A percentile compares a stretch with the other conserved stretches of the same genome.
These are phyloP conservation scores for Agriotes lineatus DNA, from an alignment of 2,888 invertebrate species.

Conservation along the genomic window DNA sequence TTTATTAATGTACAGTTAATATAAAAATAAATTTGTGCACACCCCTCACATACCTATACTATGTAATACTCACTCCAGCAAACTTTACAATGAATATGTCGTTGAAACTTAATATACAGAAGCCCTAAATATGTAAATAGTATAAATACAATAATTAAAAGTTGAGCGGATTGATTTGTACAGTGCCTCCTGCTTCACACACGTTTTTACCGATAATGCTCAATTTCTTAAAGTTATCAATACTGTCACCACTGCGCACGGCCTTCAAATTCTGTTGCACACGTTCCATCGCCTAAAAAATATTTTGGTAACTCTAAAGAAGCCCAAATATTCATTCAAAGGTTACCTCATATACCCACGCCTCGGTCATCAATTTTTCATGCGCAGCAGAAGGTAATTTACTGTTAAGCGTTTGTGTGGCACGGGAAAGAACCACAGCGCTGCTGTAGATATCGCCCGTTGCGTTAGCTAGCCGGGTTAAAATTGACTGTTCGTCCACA, in stretches of 20 bases:
- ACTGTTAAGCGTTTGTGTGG: conserved; percentile 77
- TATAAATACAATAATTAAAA: conserved; percentile 67
- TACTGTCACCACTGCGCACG: conserved; percentile 69
- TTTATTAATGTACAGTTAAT: too few species aligned
- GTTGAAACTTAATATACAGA: too few species aligned
- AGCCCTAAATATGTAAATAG: too few species aligned
- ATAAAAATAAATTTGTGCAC: too few species aligned
- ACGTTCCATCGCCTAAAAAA: conserved; percentile 75
- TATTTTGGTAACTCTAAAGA: too few species aligned
- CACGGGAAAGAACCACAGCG: conserved; percentile 86
- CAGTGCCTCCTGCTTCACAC: conserved; percentile 75
- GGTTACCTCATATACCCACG: conserved; percentile 84
- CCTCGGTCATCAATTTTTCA: conserved; percentile 83
- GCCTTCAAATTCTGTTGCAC: conserved; percentile 74
- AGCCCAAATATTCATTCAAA: too few species aligned
- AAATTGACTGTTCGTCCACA: conserved; percentile 90
- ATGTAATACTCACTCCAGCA: too few species aligned
- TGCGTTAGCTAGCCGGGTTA: conserved; percentile 88
- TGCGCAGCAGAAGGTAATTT: conserved; percentile 78
- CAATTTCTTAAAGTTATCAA: conserved; percentile 75
- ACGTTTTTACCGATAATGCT: conserved; percentile 76
- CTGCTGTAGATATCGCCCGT: conserved; percentile 92
- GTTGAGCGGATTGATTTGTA: conserved; percentile 76
- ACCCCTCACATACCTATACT: too few species aligned
- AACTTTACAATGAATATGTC: too few species aligned